Evolutionary conservation across 2,888 invertebrate genomes (phyloP), one percentile per base, ranked within the genome.

Genomic region (Brachypalpus laphriformis): DNA sequence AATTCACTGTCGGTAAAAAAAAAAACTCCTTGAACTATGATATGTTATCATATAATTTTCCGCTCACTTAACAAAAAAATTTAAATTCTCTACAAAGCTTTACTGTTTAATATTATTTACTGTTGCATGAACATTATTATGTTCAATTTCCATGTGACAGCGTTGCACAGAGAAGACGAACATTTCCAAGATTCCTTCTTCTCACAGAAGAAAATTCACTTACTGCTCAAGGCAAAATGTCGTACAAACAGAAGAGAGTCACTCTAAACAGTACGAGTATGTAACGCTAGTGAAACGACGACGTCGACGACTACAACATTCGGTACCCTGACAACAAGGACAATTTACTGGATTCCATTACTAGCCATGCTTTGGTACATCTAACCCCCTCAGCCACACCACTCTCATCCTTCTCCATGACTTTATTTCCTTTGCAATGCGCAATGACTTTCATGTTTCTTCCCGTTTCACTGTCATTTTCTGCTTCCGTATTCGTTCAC

Each of bases 21-120:
- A 28, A 28, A 28, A 28, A 28, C 11, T 9, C 3, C n/a, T 3
- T n/a, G 3, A 16, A 2, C 31, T 54, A 1, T 14, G 28, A 25
- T 31, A 54, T 16, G 8, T 45, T 45, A 28, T 37, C 11, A 49
- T 22, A 49, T 22, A 65, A 65, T 65, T 65, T 65, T 65, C 49
- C 65, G 34, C 49, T 49, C 37, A 49, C 65, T 65, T 65, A 65
- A 31, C 65, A 9, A 22, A 49, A 65, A 65, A 28, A 45, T 45
- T 45, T 18, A 61, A 45, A 45, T 8, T 20, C 5, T 28, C 28
- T 7, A 14, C 28, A 14, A 65, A 47, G n/a, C 20, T 18, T 34
- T 25, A 0, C 18, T 49, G 34, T 49, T 49, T 37, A 20, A 49
- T 65, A 9, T 65, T 65, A 37, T 65, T 65, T 65, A 65, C 49